Conservation (phyloP, 1,140 invertebrate species). For the Mylabris phalerata region DNA sequence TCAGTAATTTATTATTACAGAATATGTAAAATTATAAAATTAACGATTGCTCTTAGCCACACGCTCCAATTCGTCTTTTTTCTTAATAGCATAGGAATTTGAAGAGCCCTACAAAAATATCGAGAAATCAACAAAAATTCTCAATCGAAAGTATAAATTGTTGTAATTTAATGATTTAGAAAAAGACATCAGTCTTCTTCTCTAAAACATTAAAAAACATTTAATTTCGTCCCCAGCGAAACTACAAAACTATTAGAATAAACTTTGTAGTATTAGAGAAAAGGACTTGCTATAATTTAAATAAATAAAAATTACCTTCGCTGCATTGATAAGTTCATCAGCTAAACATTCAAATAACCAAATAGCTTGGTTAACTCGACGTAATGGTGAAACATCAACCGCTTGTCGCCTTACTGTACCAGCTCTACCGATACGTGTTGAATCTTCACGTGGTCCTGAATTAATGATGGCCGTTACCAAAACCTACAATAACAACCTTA, state of each 20-base stretch:
- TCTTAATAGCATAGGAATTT: slow-evolving; percentile 99
- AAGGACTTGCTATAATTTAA: slow-evolving; percentile 27
- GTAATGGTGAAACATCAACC: slow-evolving; percentile 96
- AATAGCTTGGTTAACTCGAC: slow-evolving; percentile 98
- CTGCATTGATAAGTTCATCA: slow-evolving; percentile 99
- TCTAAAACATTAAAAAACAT: neutral
- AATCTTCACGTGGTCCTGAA: slow-evolving; percentile 98
- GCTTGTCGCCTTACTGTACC: slow-evolving; percentile 99
- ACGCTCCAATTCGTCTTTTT: slow-evolving; percentile 99
- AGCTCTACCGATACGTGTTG: slow-evolving; percentile 98
- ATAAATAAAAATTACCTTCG: slow-evolving; percentile 61
- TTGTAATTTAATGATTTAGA: neutral
- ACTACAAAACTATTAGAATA: slow-evolving; percentile 16
- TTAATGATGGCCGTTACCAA: slow-evolving; percentile 99
- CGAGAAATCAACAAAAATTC: slow-evolving; percentile 14
- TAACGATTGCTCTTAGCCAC: slow-evolving; percentile 99
- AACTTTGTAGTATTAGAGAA: slow-evolving; percentile 31
- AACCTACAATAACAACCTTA: slow-evolving; percentile 59
- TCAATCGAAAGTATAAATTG: neutral
- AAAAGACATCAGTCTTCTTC: neutral
- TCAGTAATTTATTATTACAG: slow-evolving; percentile 7
- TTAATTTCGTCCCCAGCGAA: slow-evolving; percentile 38
- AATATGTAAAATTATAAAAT: slow-evolving; percentile 40
- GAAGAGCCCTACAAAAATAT: slow-evolving; percentile 77
- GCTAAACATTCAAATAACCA: slow-evolving; percentile 98